These are phyloP conservation scores for Indri indri DNA, from an alignment of 2,113 vertebrate genomes.

Conservation along the genomic window DNA sequence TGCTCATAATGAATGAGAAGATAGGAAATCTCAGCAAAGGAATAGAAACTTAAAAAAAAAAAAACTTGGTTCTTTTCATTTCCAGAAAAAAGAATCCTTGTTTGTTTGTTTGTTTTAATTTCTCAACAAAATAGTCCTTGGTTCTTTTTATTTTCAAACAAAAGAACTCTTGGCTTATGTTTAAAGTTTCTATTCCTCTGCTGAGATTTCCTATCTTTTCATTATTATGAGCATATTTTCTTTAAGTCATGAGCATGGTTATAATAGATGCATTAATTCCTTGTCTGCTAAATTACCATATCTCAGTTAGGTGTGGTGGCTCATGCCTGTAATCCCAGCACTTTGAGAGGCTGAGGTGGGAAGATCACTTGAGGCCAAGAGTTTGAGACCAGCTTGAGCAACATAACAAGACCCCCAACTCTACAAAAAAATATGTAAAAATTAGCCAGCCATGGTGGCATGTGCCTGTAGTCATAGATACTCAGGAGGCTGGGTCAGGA, in stretches of 20 bases:
- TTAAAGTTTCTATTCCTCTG: conserved; percentile 3
- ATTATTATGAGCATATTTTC: background rate
- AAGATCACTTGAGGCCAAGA: too few species aligned
- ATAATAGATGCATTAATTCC: conserved; percentile 24
- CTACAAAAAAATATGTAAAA: too few species aligned
- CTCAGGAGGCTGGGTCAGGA: too few species aligned
- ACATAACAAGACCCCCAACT: too few species aligned
- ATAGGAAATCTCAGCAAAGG: background rate
- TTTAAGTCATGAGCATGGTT: background rate
- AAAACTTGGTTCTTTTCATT: background rate
- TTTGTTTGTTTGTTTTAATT: background rate
- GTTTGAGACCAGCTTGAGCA: too few species aligned
- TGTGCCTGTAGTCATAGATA: too few species aligned
- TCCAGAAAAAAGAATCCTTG: background rate
- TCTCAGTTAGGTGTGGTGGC: too few species aligned
- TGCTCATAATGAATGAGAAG: background rate
- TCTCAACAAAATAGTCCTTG: background rate
- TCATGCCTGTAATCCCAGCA: too few species aligned
- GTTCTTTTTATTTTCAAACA: background rate
- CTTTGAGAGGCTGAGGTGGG: too few species aligned
- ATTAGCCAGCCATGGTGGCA: too few species aligned
- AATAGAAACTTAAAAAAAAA: background rate
- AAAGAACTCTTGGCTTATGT: background rate
- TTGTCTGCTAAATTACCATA: background rate
- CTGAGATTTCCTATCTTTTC: conserved; percentile 27